These are phyloP conservation scores for Pantelozetes paolii DNA, from an alignment of 2,888 invertebrate genomes.

Conservation along the genomic window DNA sequence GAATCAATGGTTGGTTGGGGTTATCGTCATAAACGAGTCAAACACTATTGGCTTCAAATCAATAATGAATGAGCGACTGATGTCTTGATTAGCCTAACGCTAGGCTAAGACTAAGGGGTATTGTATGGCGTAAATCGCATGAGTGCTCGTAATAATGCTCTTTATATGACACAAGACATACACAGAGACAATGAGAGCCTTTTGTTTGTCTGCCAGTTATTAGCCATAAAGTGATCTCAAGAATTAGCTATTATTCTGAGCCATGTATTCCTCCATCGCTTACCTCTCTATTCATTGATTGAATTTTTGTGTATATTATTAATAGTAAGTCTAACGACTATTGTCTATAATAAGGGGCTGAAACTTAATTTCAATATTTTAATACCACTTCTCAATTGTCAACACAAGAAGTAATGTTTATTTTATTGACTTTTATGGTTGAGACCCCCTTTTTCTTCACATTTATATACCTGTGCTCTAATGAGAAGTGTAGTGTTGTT, in stretches of 20 bases:
- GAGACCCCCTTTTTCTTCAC: too few relatives aligned
- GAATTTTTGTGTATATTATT: too few relatives aligned
- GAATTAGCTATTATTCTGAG: conserved; percentile 2
- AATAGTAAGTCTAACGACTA: too few relatives aligned
- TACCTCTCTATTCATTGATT: too few relatives aligned
- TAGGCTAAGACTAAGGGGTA: neutral
- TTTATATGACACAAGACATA: too few relatives aligned
- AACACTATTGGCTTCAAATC: conserved; percentile 6
- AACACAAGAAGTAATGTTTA: neutral
- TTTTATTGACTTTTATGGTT: neutral
- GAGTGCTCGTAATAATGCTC: conserved; percentile 2
- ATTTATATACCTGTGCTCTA: too few relatives aligned
- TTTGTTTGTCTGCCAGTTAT: conserved; percentile 13
- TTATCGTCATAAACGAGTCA: neutral
- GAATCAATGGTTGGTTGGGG: neutral
- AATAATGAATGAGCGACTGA: neutral
- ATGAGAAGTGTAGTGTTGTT: too few relatives aligned
- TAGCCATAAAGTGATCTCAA: conserved; percentile 5
- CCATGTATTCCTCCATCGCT: neutral
- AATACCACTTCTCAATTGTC: neutral
- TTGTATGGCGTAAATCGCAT: neutral
- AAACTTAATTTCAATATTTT: too few relatives aligned
- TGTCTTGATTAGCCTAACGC: conserved; percentile 10
- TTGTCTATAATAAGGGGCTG: too few relatives aligned
- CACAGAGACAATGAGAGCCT: too few relatives aligned